These are phyloP conservation scores for Atherinosoma microstoma DNA, from an alignment of 2,797 vertebrate genomes.

Conservation along the genomic window DNA sequence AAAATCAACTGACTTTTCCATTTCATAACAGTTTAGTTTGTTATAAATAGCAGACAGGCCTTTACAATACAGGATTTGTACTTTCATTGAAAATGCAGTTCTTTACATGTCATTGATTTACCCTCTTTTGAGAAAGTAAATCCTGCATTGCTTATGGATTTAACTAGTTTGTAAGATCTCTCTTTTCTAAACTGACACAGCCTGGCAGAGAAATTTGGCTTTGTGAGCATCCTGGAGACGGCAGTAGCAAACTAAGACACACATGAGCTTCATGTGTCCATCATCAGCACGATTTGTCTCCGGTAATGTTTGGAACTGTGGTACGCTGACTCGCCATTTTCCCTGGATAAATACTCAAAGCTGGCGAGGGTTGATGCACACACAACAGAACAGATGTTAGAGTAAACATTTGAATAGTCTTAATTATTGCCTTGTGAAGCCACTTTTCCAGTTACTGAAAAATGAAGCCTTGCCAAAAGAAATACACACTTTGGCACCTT, in stretches of 20 bases:
- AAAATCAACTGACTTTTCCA: no score
- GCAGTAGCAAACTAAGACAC: constrained; percentile 23
- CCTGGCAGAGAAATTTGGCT: not conserved
- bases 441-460: constrained; percentile 57
- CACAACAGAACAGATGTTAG: constrained; percentile 34
- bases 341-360: constrained; percentile 61
- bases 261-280: constrained; percentile 55
- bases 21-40: no score
- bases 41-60: no score
- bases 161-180: not conserved
- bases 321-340: constrained; percentile 62
- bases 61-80: no score
- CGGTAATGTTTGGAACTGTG: constrained; percentile 57
- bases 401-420: constrained; percentile 65
- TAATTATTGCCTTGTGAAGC: constrained; percentile 58
- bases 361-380: constrained; percentile 37
- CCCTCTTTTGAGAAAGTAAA: not conserved
- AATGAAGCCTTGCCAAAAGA: constrained; percentile 47
- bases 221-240: constrained; percentile 22
- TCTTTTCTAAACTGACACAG: not conserved
- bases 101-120: not conserved
- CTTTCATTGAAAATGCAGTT: no score
- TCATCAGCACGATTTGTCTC: constrained; percentile 65
- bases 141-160: not conserved
- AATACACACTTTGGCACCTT: constrained; percentile 48